Conservation (phyloP, 2,797 vertebrate genomes). For the Poecile montanus region DNA sequence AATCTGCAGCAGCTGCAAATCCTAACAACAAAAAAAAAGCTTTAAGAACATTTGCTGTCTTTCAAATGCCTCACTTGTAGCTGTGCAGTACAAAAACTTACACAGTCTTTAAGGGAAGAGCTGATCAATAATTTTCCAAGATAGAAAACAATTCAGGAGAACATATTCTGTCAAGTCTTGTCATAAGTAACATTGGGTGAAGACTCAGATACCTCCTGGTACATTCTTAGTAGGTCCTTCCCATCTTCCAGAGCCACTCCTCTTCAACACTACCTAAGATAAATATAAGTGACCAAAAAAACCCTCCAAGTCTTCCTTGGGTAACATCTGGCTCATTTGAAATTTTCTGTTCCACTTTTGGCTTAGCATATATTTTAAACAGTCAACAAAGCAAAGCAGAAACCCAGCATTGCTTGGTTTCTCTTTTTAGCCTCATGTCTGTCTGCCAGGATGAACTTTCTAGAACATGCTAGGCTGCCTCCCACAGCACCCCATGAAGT, state of each 20-base stretch:
- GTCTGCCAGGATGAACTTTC: slow-evolving; percentile 1
- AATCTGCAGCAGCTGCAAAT: neutral
- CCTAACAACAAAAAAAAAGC: neutral
- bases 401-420: slow-evolving; percentile 11
- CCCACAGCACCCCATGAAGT: neutral
- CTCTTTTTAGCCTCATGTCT: slow-evolving; percentile 23
- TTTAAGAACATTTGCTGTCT: neutral
- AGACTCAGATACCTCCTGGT: neutral
- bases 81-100: neutral
- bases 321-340: neutral
- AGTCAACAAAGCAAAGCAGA: neutral
- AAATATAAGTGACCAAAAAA: neutral
- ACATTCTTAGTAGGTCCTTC: neutral
- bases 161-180: neutral
- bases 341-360: slow-evolving; percentile 47
- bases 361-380: neutral
- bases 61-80: neutral
- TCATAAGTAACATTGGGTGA: neutral
- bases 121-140: neutral
- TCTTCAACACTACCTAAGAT: neutral
- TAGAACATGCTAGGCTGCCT: slow-evolving; percentile 1
- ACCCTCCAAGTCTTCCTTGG: neutral
- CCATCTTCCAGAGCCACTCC: neutral
- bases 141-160: neutral
- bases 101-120: neutral